These are phyloP conservation scores for Fulmarus glacialis DNA, from an alignment of 2,113 vertebrate genomes.

Conservation along the genomic window DNA sequence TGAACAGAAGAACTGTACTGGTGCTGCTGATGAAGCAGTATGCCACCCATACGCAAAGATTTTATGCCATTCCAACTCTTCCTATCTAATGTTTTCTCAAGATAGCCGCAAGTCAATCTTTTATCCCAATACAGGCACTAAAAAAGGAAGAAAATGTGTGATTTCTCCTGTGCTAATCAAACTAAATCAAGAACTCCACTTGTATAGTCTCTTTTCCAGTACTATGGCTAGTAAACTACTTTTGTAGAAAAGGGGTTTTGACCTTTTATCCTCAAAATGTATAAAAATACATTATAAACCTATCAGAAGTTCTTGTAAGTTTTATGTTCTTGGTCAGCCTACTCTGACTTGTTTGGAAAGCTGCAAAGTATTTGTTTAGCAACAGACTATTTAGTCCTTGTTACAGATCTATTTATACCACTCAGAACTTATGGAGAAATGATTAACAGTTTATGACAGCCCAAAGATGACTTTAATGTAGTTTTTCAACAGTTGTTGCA, in stretches of 20 bases:
- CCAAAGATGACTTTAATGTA: not conserved
- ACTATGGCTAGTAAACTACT: not conserved
- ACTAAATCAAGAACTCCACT: not conserved
- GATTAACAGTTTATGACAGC: conserved; percentile 13
- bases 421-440: not conserved
- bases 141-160: not conserved
- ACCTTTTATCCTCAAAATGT: not conserved
- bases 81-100: not conserved
- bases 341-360: not conserved
- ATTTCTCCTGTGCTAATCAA: not conserved
- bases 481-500: not conserved
- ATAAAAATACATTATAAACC: not conserved
- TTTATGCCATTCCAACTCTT: not conserved
- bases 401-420: not conserved
- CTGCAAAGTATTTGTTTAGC: not conserved
- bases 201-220: not conserved
- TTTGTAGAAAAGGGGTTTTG: not conserved
- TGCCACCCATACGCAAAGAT: not conserved
- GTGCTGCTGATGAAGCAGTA: not conserved
- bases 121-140: not conserved
- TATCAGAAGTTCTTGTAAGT: not conserved
- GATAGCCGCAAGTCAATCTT: not conserved
- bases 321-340: not conserved
- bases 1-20: not conserved
- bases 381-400: not conserved